Base-by-base conservation (phyloP, 2,113 vertebrate genomes). In the Dicaeum eximium region DNA sequence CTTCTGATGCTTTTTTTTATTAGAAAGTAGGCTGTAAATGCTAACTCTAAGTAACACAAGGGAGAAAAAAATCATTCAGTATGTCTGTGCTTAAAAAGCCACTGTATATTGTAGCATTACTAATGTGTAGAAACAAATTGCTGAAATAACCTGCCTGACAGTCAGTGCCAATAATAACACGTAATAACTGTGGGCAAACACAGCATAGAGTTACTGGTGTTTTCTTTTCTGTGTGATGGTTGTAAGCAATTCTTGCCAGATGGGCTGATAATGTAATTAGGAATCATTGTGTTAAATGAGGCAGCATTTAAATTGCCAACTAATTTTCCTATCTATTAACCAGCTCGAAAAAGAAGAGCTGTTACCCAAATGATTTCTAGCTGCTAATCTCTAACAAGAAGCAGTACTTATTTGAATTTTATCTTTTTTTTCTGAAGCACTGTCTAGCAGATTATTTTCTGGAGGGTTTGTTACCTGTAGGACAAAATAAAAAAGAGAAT, bases 261-360 rank as follows among this genome's bases (percentile, higher is more conserved):
- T 98, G 98, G 97, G 97, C 92, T 97, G 96, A 98, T 98, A 96
- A 97, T 98, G 97, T 98, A 98, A 99, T 99, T 99, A 98, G 98
- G 97, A 97, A 97, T 97, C 83, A 23, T 96, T 92, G 98, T 98
- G 98, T 98, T 98, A 98, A 99, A 98, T 97, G 98, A 98, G 97
- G 95, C 98, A 87, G 95, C 97, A 97, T 98, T 99, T 98, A 98
- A 99, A 98, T 98, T 97, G 98, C 98, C 97, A 97, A 94, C 98
- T 99, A 98, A 98, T 99, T 99, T 98, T 97, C 91, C 95, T 98
- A 98, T 98, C 98, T 98, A 97, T 99, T 98, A 98, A 98, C 98
- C 96, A 97, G 97, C 97, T 96, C 97, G 96, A 81, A 93, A 94
- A 97, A 97, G 95, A 92, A 98, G 97, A 96, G 92, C 97, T 97